Conservation (phyloP, 2,797 vertebrate species). For the Gadopsis bispinosus region DNA sequence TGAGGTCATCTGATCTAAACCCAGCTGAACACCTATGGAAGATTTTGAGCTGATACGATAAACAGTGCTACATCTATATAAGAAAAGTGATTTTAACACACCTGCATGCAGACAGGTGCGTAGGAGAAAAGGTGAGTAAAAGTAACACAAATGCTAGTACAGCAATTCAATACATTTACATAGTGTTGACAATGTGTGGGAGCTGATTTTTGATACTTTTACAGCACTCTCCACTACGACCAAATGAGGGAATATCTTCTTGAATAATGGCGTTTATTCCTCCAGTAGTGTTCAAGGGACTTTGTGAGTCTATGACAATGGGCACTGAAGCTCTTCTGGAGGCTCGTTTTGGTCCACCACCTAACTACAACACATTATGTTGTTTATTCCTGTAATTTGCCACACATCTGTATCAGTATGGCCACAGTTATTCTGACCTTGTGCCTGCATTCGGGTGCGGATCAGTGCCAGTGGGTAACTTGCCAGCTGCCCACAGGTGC, state of each 20-base stretch:
- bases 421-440: constrained; percentile 84
- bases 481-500: constrained; percentile 95
- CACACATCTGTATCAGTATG: not conserved
- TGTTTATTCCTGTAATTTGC: not conserved
- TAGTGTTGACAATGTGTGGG: not conserved
- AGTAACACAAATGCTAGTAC: not conserved
- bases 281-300: not conserved
- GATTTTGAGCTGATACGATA: not conserved
- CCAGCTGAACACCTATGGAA: not conserved
- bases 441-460: constrained; percentile 97
- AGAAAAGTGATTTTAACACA: not conserved
- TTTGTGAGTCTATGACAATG: not conserved
- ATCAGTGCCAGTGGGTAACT: constrained; percentile 95
- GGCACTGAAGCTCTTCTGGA: not conserved
- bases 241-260: not conserved
- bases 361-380: not conserved
- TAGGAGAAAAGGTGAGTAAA: not conserved
- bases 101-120: not conserved
- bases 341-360: not conserved
- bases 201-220: not conserved
- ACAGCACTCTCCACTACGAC: not conserved
- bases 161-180: not conserved
- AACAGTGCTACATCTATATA: not conserved
- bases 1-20: not conserved
- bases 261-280: not conserved